Base-by-base conservation (phyloP, 2,113 vertebrate species). In the Scartelaos histophorus region DNA sequence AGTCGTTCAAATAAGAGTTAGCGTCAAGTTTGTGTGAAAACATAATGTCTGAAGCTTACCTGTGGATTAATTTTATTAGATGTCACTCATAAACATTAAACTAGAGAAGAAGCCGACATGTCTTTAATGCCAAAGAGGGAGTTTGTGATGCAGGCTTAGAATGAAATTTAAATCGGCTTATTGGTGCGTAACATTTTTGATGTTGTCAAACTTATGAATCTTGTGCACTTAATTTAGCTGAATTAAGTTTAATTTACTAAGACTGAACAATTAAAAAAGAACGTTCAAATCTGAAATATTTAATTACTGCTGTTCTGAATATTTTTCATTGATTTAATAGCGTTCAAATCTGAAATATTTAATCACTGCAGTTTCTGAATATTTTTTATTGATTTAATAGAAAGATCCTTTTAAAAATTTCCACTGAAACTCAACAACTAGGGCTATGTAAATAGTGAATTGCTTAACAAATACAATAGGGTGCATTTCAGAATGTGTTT, bases 31-130 rank as follows among this genome's bases (percentile, higher is more conserved):
- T 24, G 56, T 58, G 13, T 24, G 56, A 58, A 61, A 61, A 61
- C 16, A 29, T 61, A 58, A 25, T 58, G 56, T 3, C 3, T 58
- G 15, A 58, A 58, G 56, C 56, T 58, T 58, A 58, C 56, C 56
- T 58, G 56, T 61, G 58, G 57, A 61, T 61, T 17, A 34, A 7
- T 61, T 61, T 61, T 17, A 61, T 61, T 61, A 61, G 13, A 7
- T 61, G 58, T 61, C 58, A 61, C 58, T 61, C 58, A 61, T 9
- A 5, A 58, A 25, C 22, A 58, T 22, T 58, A 58, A 24, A 24
- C 22, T 24, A 19, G 19, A 25, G 21, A 24, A 43, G 12, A 24
- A 58, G 56, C 56, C 4, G 56, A 58, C 21, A 58, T 58, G 21
- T 58, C 56, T 24, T 24, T 13, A 58, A 58, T 24, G 4, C 54